Percentiles rank a stretch among this genome's conserved stretches.
These are phyloP conservation scores for Salticus scenicus DNA, from an alignment of 2,888 invertebrate genomes.

Conservation along the genomic window DNA sequence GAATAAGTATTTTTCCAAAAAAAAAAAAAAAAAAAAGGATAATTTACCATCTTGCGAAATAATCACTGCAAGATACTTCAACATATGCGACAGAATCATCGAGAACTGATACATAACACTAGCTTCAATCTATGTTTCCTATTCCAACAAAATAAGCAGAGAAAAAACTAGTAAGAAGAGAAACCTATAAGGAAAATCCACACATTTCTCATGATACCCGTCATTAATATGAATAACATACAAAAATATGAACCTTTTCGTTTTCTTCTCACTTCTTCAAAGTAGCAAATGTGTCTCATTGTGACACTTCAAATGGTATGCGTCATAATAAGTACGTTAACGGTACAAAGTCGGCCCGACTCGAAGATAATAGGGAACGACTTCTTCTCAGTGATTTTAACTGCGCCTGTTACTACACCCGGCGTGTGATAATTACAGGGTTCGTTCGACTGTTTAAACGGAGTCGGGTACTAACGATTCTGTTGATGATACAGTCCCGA, in stretches of 20 bases:
- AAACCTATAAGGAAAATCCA: not conserved
- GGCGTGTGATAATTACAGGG: slow-evolving; percentile 62
- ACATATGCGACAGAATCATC: too few species aligned
- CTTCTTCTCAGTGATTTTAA: slow-evolving; percentile 43
- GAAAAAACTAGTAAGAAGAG: too few species aligned
- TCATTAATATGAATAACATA: not conserved
- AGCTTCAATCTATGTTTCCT: too few species aligned
- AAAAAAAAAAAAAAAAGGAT: too few species aligned
- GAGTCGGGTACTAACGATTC: slow-evolving; percentile 55
- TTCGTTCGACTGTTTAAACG: slow-evolving; percentile 53
- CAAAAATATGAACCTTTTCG: not conserved
- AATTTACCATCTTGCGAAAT: too few species aligned
- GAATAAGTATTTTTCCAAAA: too few species aligned
- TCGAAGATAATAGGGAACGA: slow-evolving; percentile 43
- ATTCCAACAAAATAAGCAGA: too few species aligned
- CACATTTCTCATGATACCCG: not conserved
- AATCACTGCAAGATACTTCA: too few species aligned
- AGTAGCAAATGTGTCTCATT: not conserved
- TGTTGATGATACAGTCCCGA: slow-evolving; percentile 59
- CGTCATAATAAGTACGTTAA: not conserved
- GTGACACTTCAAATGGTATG: not conserved
- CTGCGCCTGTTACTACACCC: slow-evolving; percentile 47
- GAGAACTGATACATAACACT: too few species aligned
- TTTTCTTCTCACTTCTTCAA: not conserved
- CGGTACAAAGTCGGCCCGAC: not conserved